Evolutionary conservation across 2,113 vertebrate genomes (phyloP).

Genomic region (Orycteropus afer): DNA sequence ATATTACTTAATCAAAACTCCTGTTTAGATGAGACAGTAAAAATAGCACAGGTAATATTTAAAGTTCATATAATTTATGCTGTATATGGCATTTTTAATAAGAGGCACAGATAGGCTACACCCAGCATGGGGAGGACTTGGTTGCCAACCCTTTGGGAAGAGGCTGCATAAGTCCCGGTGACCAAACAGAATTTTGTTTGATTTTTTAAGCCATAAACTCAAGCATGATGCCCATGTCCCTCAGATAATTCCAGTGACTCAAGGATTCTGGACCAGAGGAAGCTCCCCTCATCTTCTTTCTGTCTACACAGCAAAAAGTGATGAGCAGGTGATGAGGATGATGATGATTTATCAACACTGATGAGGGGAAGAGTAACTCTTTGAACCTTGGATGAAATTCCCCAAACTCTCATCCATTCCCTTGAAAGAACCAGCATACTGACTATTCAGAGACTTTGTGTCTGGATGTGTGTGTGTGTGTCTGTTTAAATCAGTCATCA

Average conservation of each 20-base stretch:
- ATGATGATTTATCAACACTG: constrained; percentile 19
- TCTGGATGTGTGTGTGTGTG: not conserved
- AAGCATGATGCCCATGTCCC: fast-evolving
- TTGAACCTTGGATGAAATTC: constrained; percentile 20
- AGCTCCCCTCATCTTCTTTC: constrained; percentile 29
- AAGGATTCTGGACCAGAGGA: not conserved
- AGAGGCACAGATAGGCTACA: not conserved
- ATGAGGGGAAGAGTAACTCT: not conserved
- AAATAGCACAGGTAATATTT: constrained; percentile 74
- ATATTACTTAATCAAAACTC: constrained; percentile 82
- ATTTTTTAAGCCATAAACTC: not conserved
- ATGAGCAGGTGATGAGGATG: not conserved
- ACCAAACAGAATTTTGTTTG: not conserved
- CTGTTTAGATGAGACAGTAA: constrained; percentile 76
- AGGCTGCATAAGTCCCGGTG: not conserved
- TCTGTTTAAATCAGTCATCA: not conserved
- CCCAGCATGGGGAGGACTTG: not conserved
- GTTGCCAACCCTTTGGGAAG: not conserved
- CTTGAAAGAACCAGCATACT: not conserved
- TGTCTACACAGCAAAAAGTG: constrained; percentile 43
- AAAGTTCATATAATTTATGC: constrained; percentile 75
- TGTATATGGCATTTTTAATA: constrained; percentile 33
- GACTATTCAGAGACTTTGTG: not conserved
- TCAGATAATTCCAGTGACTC: not conserved
- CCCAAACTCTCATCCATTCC: constrained; percentile 34